Base-by-base conservation (phyloP, 2,113 vertebrate genomes). In the Etheostoma cragini region DNA sequence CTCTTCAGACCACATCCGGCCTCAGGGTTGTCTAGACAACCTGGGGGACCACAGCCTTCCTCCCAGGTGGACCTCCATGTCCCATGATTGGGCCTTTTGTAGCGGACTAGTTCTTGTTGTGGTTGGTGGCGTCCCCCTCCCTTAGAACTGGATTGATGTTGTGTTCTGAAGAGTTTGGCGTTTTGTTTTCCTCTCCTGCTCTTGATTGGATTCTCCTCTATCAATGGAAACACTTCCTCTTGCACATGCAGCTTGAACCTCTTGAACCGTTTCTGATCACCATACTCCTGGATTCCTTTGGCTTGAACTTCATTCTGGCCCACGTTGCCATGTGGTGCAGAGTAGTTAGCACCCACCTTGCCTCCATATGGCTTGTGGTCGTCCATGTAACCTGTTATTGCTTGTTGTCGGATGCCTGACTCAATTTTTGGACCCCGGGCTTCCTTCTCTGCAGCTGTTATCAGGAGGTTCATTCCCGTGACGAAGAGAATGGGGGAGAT, bases 381-480 rank as follows among this genome's bases (percentile, higher is more conserved):
- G 47, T 83, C 61, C 42, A 84, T 62, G 35, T 45, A 74, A 3
- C 70, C 58, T 84, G 70, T 80, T 67, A 57, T 30, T 74, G 70
- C 33, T 5, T 53, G 61, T 46, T 42, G 52, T 24, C 22, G 8
- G 45, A 26, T 30, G 13, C 62, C 62, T 8, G 64, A 66, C 17
- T 66, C 8, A 26, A 72, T 78, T 47, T 3, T 66, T n/a, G 62
- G 77, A 3, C 53, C 62, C 54, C 15, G 0, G 26, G 63, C 12
- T 60, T 79, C 70, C 12, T 72, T 72, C 16, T 11, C 46, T 0
- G 33, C 62, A 7, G 45, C 62, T 58, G 65, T 57, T 42, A 67
- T 73, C 4, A 84, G 63, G 16, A 83, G 64, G 42, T 84, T 80
- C 22, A 71, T 56, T 26, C 68, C 61, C 53, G 74, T 72, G 67